A percentile compares a stretch with the other conserved stretches of the same genome.
These are phyloP conservation scores for Ailuropoda melanoleuca DNA, from an alignment of 2,113 vertebrate species.

Conservation along the genomic window DNA sequence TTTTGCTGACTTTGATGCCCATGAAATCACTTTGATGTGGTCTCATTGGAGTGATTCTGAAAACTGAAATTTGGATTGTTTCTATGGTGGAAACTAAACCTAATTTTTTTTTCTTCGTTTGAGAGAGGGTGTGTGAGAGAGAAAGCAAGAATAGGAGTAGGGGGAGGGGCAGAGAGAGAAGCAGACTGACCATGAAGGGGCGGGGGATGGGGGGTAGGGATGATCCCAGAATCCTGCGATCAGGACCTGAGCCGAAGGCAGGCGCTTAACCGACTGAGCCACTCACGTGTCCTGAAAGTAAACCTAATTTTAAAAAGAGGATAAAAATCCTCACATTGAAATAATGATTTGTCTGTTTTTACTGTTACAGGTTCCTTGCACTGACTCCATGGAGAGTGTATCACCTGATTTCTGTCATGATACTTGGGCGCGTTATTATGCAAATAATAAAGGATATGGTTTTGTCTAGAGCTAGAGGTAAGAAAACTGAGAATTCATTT, in stretches of 20 bases:
- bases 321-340: neutral
- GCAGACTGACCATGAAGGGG: too few relatives aligned
- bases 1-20: neutral
- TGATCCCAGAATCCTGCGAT: too few relatives aligned
- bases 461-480: constrained; percentile 89
- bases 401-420: constrained; percentile 87
- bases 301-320: neutral
- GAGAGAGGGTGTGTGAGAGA: too few relatives aligned
- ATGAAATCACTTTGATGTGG: too few relatives aligned
- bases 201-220: too few relatives aligned
- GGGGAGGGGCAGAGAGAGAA: too few relatives aligned
- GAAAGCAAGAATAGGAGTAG: neutral
- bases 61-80: too few relatives aligned
- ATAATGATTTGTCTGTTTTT: neutral
- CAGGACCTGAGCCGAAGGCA: too few relatives aligned
- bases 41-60: too few relatives aligned
- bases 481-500: constrained; percentile 6
- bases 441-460: constrained; percentile 88
- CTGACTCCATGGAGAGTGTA: constrained; percentile 89
- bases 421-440: constrained; percentile 86
- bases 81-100: too few relatives aligned
- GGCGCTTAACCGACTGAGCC: too few relatives aligned
- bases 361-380: constrained; percentile 89
- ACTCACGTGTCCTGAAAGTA: neutral
- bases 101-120: too few relatives aligned